Evolutionary conservation across 1,140 invertebrate genomes (phyloP), one percentile per base, ranked within the genome.

Genomic region (Pogonomyrmex californicus): DNA sequence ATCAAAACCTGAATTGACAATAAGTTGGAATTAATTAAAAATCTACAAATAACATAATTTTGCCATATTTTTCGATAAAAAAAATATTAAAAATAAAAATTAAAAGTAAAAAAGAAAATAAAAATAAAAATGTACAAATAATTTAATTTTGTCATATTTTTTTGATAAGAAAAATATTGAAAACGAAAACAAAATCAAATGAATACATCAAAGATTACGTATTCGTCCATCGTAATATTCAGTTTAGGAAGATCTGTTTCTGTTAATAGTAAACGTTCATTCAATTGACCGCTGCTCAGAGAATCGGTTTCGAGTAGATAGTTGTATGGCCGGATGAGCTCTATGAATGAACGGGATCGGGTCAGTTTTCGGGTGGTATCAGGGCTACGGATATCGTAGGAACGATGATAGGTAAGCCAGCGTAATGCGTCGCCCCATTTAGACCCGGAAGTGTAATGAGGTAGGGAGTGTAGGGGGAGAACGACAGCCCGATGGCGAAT

Each of bases 381-480:
- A 88, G 83, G 70, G 70, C 85, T 23, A 23, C 78, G 68, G 82
- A 62, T 89, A 91, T 90, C 79, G 76, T 76, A 63, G 71, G 51
- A 85, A 83, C 75, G 87, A 91, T 91, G 90, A 90, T 88, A 88
- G 87, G 88, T 93, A 93, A 92, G 92, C 90, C 90, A 63, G 66
- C 66, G 82, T 93, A 92, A 93, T 92, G 87, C 83, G 79, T 87
- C 85, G 88, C 73, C 83, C 92, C 89, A 92, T 93, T 93, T 93
- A 91, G 83, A 92, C 66, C 92, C 90, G 92, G 86, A 92, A 93
- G 86, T 90, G 87, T 93, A 92, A 93, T 89, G 91, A 92, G 91
- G 82, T 73, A 33, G 73, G 73, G 30, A 41, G 63, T 7, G 1
- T 23, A 23, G 23, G 54, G 58, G 36, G 36, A 41, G 49, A 85